Evolutionary conservation across 37 sponge, comb jelly and placozoan genomes (phyloP).

Genomic region (Ianthella basta): DNA sequence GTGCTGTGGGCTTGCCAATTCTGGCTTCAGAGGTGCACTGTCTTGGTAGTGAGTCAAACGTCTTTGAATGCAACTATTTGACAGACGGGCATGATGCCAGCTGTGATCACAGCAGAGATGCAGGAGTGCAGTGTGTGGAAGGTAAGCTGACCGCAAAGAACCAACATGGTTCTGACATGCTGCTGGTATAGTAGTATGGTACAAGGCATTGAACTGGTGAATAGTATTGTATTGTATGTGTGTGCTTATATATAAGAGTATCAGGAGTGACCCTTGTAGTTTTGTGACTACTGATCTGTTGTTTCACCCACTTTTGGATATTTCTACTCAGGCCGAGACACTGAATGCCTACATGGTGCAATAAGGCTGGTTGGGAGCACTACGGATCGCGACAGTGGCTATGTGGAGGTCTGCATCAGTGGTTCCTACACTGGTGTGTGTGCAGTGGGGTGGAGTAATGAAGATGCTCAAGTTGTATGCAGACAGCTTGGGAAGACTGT

Average conservation of each 20-base stretch:
- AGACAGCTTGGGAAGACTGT: slow-evolving; percentile 21
- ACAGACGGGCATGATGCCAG: background rate
- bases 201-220: no score
- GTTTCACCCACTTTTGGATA: no score
- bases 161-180: no score
- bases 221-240: no score
- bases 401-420: slow-evolving; percentile 41
- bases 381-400: background rate
- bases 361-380: background rate
- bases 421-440: slow-evolving; percentile 46
- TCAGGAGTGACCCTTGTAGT: no score
- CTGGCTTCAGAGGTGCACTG: slow-evolving; percentile 24
- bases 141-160: background rate
- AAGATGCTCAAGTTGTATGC: slow-evolving; percentile 37
- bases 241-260: no score
- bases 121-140: slow-evolving; percentile 39
- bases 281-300: no score
- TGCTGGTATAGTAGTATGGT: no score
- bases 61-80: slow-evolving; percentile 14
- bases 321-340: background rate
- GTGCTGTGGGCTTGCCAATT: background rate
- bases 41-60: slow-evolving; percentile 24
- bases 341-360: slow-evolving; percentile 17
- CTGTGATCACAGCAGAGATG: slow-evolving; percentile 35
- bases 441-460: slow-evolving; percentile 31